Evolutionary conservation across 2,888 invertebrate species (phyloP).

Genomic region (Plusia festucae): DNA sequence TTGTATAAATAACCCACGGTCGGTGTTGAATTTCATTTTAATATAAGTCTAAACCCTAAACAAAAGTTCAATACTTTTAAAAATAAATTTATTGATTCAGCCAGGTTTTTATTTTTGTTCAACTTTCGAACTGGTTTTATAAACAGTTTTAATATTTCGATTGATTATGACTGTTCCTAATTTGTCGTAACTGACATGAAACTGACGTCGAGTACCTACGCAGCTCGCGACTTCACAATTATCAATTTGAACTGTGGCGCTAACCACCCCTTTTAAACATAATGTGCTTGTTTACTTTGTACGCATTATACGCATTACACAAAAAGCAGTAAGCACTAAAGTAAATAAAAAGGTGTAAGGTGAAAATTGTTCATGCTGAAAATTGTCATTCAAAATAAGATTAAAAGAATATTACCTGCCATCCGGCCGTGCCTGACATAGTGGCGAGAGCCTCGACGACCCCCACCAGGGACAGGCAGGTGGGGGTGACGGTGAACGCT

Average conservation of each 20-base stretch:
- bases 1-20: no score
- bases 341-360: constrained; percentile 23
- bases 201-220: no score
- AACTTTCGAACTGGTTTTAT: no score
- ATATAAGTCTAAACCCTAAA: no score
- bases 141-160: no score
- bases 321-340: constrained; percentile 29
- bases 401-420: constrained; percentile 74
- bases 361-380: constrained; percentile 11
- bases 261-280: not conserved
- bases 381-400: not conserved
- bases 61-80: no score
- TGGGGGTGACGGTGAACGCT: constrained; percentile 94
- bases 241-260: not conserved
- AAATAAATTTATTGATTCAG: no score
- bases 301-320: constrained; percentile 26
- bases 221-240: no score
- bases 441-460: constrained; percentile 92
- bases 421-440: constrained; percentile 69
- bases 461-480: constrained; percentile 93
- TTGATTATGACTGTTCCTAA: no score
- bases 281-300: constrained; percentile 28
- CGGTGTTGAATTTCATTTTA: no score
- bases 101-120: no score
- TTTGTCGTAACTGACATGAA: no score